These are phyloP conservation scores for Luidia sarsii DNA, from an alignment of 53 echinoderm and acorn worm species.

Conservation along the genomic window DNA sequence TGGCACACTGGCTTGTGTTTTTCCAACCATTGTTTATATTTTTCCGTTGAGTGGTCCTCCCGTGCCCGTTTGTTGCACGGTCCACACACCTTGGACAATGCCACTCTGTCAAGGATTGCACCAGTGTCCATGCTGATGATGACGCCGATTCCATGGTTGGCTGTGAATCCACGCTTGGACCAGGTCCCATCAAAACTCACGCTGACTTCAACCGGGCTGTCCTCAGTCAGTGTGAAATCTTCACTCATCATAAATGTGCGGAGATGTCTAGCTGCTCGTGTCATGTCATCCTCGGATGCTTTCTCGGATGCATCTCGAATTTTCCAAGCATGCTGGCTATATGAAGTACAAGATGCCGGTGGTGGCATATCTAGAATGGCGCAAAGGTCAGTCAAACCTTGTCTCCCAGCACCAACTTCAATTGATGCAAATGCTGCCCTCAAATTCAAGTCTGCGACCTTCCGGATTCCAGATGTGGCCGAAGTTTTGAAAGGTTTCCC, in stretches of 20 bases:
- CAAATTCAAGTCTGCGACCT: too few relatives aligned
- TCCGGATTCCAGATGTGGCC: too few relatives aligned
- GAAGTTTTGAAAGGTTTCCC: too few relatives aligned
- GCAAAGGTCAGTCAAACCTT: too few relatives aligned
- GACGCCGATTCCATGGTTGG: constrained; percentile 8
- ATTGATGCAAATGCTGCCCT: too few relatives aligned
- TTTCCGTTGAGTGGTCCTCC: background rate
- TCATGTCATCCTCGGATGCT: constrained; percentile 5
- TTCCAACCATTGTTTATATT: background rate
- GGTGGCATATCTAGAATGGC: background rate
- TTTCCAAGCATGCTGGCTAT: background rate
- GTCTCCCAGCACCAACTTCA: too few relatives aligned
- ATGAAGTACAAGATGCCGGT: background rate
- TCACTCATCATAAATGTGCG: background rate
- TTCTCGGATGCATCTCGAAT: background rate
- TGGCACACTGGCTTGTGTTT: background rate
- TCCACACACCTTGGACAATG: constrained; percentile 3
- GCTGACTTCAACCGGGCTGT: background rate
- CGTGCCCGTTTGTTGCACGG: background rate
- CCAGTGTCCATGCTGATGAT: constrained; percentile 6
- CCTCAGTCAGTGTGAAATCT: background rate
- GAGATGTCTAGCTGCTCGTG: background rate
- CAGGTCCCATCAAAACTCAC: constrained; percentile 24
- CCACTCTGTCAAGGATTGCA: background rate
- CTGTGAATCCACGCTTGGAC: constrained; percentile 3